phyloP scores from a whole-genome alignment of 2,797 vertebrate species.

The Anguilla anguilla region DNA sequence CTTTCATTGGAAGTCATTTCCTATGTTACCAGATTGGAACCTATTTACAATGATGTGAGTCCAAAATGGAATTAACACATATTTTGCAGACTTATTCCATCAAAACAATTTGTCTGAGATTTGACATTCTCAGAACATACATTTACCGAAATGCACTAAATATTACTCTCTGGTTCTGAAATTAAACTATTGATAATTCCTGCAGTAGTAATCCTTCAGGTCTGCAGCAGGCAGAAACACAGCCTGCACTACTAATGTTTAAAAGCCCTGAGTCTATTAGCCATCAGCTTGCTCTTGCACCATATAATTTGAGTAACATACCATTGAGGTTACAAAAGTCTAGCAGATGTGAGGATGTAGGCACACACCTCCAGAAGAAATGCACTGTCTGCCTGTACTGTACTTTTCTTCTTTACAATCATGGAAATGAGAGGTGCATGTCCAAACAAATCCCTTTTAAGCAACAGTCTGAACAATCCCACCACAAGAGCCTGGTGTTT shows the following conservation, averaged over 20 bases:
- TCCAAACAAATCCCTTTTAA: slow-evolving; percentile 62
- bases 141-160: background rate
- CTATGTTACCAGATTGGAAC: too few relatives aligned
- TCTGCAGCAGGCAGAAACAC: background rate
- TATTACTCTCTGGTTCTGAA: background rate
- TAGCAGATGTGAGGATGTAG: slow-evolving; percentile 64
- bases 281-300: slow-evolving; percentile 62
- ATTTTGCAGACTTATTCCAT: background rate
- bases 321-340: slow-evolving; percentile 68
- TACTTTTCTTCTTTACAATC: slow-evolving; percentile 53
- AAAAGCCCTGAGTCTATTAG: slow-evolving; percentile 55
- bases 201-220: too few relatives aligned
- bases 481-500: slow-evolving; percentile 26
- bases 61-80: too few relatives aligned
- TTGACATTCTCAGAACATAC: background rate
- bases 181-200: too few relatives aligned
- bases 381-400: slow-evolving; percentile 64
- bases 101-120: background rate
- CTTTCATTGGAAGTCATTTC: too few relatives aligned
- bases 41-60: too few relatives aligned
- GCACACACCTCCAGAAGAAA: slow-evolving; percentile 64
- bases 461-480: slow-evolving; percentile 33
- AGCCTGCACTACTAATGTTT: slow-evolving; percentile 51
- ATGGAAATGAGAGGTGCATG: slow-evolving; percentile 55
- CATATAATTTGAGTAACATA: slow-evolving; percentile 72